Base-by-base conservation (phyloP, 2,113 vertebrate species). In the Chascanopsetta lugubris region DNA sequence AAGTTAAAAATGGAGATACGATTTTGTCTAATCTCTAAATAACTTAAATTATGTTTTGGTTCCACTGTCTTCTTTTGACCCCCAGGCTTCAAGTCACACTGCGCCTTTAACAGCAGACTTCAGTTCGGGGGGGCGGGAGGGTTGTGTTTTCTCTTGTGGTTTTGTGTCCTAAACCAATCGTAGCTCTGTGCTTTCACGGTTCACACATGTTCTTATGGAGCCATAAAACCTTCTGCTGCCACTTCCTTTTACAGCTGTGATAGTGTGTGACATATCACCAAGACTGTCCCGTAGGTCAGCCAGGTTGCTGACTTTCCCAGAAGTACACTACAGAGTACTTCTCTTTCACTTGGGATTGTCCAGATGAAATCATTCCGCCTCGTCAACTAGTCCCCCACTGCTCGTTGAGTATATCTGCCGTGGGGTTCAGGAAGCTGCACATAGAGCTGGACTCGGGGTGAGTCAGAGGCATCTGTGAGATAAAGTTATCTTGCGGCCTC, bases 181-280 rank as follows among this genome's bases (percentile, higher is more conserved):
- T 0, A 29, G 15, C 48, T 27, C 2, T n/a, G n/a, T n/a, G n/a
- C n/a, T n/a, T n/a, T n/a, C n/a, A n/a, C n/a, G n/a, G n/a, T n/a
- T n/a, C n/a, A n/a, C n/a, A n/a, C n/a, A 13, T 6, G n/a, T 21
- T 21, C 25, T 22, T 10, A 8, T 20, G 46, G 32, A 55, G 34
- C 7, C 10, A 15, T 27, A n/a, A 51, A 63, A 53, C 4, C 30
- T 3, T 15, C 21, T 8, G 5, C 9, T 5, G 38, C 38, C 38
- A 40, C 40, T 38, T 36, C 36, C 13, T 38, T 38, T 38, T 38
- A 34, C 26, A 53, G 48, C 27, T 45, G 56, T 36, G 15, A 30
- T 1, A 12, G 12, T 11, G 21, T 43, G 18, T 6, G 9, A 51
- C 27, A 30, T 20, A 9, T 5, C 3, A 10, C 17, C 6, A 5